Evolutionary conservation across 2,888 invertebrate species (phyloP).

Genomic region (Erebia palarica): DNA sequence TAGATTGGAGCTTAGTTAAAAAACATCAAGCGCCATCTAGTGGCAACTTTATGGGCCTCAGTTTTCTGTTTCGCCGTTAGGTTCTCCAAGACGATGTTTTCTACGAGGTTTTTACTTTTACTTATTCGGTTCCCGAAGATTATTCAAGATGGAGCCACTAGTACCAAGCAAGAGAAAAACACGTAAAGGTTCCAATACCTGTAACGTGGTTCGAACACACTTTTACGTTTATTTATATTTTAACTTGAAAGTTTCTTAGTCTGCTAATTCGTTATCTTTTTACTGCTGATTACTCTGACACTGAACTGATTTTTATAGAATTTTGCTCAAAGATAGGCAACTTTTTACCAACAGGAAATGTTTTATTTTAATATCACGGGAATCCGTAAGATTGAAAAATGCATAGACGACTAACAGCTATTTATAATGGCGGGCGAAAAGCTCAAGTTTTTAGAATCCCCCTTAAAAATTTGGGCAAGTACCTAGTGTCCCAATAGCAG

Average conservation of each 20-base stretch:
- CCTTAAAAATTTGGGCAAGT: neutral
- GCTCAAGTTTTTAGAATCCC: neutral
- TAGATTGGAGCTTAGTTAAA: neutral
- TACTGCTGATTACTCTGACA: too few relatives aligned
- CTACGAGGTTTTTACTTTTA: neutral
- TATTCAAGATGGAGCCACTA: conserved; percentile 6
- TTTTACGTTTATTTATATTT: too few relatives aligned
- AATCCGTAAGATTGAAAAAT: too few relatives aligned
- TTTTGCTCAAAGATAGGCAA: too few relatives aligned
- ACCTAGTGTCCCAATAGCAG: neutral
- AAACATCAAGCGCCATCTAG: conserved; percentile 7
- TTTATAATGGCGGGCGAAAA: neutral
- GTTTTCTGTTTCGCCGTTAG: neutral
- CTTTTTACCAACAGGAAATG: too few relatives aligned
- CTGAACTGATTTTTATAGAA: too few relatives aligned
- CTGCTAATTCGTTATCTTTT: too few relatives aligned
- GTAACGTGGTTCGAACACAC: too few relatives aligned
- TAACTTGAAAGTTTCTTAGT: too few relatives aligned
- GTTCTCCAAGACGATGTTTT: neutral
- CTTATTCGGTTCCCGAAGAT: neutral
- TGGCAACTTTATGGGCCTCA: neutral
- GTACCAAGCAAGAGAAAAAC: neutral
- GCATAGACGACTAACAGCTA: neutral
- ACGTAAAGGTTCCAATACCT: neutral
- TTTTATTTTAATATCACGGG: too few relatives aligned